Evolutionary conservation across 1,140 invertebrate genomes (phyloP), one percentile per base, ranked within the genome.

Genomic region (Conus ventricosus): DNA sequence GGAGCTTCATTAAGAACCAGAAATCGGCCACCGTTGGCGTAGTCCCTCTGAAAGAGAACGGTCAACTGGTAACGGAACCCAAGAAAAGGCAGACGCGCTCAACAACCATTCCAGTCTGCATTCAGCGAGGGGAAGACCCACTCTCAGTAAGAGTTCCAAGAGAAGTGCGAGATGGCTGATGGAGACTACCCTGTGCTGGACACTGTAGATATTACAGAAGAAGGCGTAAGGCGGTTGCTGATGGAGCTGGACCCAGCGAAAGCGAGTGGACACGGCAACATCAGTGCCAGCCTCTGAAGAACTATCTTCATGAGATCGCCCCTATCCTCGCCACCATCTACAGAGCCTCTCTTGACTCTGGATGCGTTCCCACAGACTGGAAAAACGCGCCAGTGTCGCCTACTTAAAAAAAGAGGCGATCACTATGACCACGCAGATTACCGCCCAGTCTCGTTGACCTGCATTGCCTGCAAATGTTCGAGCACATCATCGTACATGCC

Each of bases 371-470:
- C 57, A 60, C 57, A 60, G 57, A 60, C 15, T 60, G 57, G 57
- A 60, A 60, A 15, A 60, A 8, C 15, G 57, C 57, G 0, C 57
- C 5, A 15, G 57, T 60, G 57, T 11, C 57, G 15, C 57, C 57
- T 60, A 60, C 5, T 23, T 83, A 15, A 39, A 83, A 83, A 27
- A 83, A 27, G 55, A 83, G 91, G 87, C 0, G 88, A 90, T 23
- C 76, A 67, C 75, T 25, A 82, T 27, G 5, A 39, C 27, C 15
- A 89, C 84, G 51, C 84, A 13, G 89, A 91, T 67, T 89, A 91
- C 53, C 84, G 90, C 63, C 87, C 88, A 25, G 89, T 91, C 10
- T 87, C 85, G 4, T 81, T 91, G 27, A 91, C 88, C 13, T 87
- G 25, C 5, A 55, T 91, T 3, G 15, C 60, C 7, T 89, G 84